A percentile compares a stretch with the other conserved stretches of the same genome.
phyloP scores from a whole-genome alignment of 2,888 invertebrate genomes.

The Kuschelorhynchus macadamiae region DNA sequence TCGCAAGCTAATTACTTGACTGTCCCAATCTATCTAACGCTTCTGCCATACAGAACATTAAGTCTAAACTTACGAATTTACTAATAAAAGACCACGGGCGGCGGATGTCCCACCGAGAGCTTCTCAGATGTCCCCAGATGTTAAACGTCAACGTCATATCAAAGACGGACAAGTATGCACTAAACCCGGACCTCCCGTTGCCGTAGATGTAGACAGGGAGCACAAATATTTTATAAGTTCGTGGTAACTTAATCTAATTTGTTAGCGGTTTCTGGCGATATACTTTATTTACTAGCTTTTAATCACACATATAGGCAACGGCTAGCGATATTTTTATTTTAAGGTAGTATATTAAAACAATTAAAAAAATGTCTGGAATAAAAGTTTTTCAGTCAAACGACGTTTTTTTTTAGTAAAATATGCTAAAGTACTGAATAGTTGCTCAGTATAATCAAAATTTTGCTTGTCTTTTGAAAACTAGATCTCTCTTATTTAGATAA shows the following conservation, averaged over 20 bases:
- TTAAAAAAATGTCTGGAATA: no score
- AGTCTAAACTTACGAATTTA: constrained; percentile 28
- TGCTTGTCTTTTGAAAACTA: no score
- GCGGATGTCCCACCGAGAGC: constrained; percentile 17
- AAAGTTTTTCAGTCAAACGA: no score
- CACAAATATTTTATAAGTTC: constrained; percentile 25
- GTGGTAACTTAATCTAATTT: constrained; percentile 29
- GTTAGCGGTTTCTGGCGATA: no score
- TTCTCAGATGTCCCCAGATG: constrained; percentile 56
- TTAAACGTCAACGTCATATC: constrained; percentile 60
- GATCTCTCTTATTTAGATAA: no score
- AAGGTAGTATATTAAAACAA: no score
- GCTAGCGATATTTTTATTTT: no score
- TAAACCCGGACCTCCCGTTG: constrained; percentile 52
- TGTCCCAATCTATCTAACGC: constrained; percentile 8
- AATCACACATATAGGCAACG: no score
- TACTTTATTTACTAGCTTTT: no score
- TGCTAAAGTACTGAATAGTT: no score
- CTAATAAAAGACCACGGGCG: constrained; percentile 29
- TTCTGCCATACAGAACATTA: constrained; percentile 10
- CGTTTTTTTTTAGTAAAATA: no score
- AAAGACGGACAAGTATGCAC: constrained; percentile 55
- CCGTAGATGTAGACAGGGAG: constrained; percentile 20
- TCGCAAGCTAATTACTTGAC: constrained; percentile 22
- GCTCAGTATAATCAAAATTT: no score